These are phyloP conservation scores for Carcharodon carcharias DNA, from an alignment of 2,797 vertebrate species.

Conservation along the genomic window DNA sequence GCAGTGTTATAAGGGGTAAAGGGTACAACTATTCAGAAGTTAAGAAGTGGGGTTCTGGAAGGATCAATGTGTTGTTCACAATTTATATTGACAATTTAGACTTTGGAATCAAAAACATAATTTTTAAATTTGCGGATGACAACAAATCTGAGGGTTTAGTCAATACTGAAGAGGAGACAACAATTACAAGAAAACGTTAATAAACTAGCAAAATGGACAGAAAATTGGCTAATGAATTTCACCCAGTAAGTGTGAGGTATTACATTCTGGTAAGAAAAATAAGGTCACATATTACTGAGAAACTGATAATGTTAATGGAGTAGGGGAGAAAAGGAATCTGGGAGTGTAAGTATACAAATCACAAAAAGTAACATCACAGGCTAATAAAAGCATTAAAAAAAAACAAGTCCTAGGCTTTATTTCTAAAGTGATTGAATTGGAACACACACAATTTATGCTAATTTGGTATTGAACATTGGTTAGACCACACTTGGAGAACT, in stretches of 20 bases:
- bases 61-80: neutral
- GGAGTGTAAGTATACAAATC: neutral
- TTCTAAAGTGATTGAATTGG: neutral
- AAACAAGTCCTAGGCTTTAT: neutral
- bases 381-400: neutral
- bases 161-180: neutral
- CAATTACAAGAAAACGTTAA: neutral
- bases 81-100: neutral
- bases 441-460: neutral
- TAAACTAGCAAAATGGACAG: neutral
- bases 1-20: neutral
- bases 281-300: neutral
- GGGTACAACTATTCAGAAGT: neutral
- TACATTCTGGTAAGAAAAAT: neutral
- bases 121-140: neutral
- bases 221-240: neutral
- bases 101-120: neutral
- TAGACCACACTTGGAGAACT: neutral
- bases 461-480: neutral
- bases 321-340: neutral
- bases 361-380: too few species aligned
- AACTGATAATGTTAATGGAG: neutral
- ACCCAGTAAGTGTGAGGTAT: neutral
- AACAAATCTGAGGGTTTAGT: neutral
- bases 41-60: neutral